Evolutionary conservation across 2,797 vertebrate species (phyloP).

Genomic region (Megaceryle alcyon): DNA sequence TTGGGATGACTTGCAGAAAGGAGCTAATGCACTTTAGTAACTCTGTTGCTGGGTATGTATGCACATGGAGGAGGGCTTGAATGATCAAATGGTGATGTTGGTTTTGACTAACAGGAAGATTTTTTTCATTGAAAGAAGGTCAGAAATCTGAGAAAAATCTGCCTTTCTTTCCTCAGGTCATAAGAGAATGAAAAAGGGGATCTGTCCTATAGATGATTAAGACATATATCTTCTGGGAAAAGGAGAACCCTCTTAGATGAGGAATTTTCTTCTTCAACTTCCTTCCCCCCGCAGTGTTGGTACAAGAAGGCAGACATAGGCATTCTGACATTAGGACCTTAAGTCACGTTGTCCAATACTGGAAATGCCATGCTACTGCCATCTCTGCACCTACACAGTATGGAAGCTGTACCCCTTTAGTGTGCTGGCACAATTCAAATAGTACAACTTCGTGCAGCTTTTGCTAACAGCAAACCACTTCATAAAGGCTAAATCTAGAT

Average conservation of each 20-base stretch:
- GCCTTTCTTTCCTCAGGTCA: background rate
- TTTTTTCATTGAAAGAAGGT: background rate
- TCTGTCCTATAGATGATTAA: background rate
- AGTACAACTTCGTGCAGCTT: background rate
- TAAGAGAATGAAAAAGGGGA: background rate
- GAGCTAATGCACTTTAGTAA: background rate
- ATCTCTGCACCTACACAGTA: background rate
- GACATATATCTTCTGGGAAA: background rate
- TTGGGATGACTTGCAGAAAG: background rate
- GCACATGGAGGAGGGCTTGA: background rate
- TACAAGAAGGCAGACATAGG: background rate
- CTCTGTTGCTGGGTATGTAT: background rate
- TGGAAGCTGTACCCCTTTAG: background rate
- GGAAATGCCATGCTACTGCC: background rate
- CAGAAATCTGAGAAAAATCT: background rate
- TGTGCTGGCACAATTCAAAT: rapidly evolving
- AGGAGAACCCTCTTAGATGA: background rate
- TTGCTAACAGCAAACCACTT: background rate
- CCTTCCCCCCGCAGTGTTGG: rapidly evolving
- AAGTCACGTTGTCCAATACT: background rate
- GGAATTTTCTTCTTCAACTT: background rate
- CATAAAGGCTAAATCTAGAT: background rate
- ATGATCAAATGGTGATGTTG: background rate
- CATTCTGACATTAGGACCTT: background rate
- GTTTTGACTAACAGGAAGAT: background rate